A percentile compares a stretch with the other conserved stretches of the same genome.
Evolutionary conservation across 2,113 vertebrate species (phyloP).

Genomic region (Nesogale talazaci): DNA sequence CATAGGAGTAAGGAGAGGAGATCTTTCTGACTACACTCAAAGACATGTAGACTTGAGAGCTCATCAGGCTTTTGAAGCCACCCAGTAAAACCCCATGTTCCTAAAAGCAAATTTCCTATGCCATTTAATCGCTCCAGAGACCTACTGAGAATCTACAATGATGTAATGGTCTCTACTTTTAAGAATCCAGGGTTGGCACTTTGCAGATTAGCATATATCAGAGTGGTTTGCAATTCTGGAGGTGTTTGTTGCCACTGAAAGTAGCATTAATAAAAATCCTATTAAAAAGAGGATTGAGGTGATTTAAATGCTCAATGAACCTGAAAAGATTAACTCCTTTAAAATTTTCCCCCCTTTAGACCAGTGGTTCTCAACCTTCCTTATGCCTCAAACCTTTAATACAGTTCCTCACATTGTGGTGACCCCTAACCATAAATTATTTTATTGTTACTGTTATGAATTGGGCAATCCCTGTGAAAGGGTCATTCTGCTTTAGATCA

Average conservation of each 20-base stretch:
- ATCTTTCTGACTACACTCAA: background rate
- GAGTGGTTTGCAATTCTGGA: background rate
- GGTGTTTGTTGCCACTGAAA: background rate
- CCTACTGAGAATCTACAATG: background rate
- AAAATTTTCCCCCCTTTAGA: background rate
- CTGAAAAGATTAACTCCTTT: background rate
- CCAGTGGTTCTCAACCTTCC: background rate
- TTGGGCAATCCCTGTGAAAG: too few species aligned
- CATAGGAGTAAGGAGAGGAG: background rate
- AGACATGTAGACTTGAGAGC: background rate
- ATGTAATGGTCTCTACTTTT: rapidly evolving
- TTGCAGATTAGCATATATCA: too few species aligned
- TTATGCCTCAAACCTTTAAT: background rate
- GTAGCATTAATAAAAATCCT: background rate
- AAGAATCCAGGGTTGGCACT: background rate
- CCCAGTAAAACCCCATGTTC: background rate
- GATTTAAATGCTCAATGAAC: background rate
- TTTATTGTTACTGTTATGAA: too few species aligned
- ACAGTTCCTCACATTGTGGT: too few species aligned
- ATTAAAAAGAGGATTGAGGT: background rate
- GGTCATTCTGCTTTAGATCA: too few species aligned
- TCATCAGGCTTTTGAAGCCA: background rate
- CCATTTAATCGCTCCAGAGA: background rate
- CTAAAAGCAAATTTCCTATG: background rate
- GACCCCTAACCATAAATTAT: too few species aligned